phyloP scores from a whole-genome alignment of 1,140 invertebrate genomes.

The Leptopilina boulardi region DNA sequence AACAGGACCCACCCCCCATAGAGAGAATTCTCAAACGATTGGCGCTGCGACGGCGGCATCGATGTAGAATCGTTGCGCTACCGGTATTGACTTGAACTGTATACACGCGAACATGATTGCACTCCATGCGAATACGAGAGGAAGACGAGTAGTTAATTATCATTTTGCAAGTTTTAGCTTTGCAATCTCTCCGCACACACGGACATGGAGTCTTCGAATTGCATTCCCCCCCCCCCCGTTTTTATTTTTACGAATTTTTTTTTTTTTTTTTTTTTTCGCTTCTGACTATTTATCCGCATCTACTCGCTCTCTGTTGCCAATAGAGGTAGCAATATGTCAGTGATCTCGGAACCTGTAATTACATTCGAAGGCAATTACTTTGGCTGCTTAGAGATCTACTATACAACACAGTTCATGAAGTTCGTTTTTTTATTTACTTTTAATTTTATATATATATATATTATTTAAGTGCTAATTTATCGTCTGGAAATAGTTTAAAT shows the following conservation, averaged over 20 bases:
- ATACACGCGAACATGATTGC: too few species aligned
- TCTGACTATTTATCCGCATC: slow-evolving; percentile 21
- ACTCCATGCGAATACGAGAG: slow-evolving; percentile 6
- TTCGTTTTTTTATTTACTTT: background rate
- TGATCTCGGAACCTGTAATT: slow-evolving; percentile 17
- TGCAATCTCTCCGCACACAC: slow-evolving; percentile 19
- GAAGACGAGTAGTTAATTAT: slow-evolving; percentile 33
- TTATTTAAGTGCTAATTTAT: slow-evolving; percentile 24
- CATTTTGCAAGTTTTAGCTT: slow-evolving; percentile 27
- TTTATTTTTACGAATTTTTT: background rate
- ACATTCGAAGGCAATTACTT: slow-evolving; percentile 33
- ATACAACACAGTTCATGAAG: background rate
- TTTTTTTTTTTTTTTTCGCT: background rate
- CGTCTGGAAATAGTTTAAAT: slow-evolving; percentile 1
- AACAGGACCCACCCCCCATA: slow-evolving; percentile 51
- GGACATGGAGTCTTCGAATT: slow-evolving; percentile 1
- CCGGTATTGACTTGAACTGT: slow-evolving; percentile 49
- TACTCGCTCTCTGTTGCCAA: background rate
- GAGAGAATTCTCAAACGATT: slow-evolving; percentile 45
- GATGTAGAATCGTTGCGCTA: slow-evolving; percentile 47
- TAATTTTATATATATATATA: background rate
- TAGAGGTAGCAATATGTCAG: slow-evolving; percentile 28
- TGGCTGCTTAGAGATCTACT: slow-evolving; percentile 5
- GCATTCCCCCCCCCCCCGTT: background rate
- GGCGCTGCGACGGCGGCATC: too few species aligned